phyloP scores from a whole-genome alignment of 2,888 invertebrate genomes.

The Cheilosia soror region DNA sequence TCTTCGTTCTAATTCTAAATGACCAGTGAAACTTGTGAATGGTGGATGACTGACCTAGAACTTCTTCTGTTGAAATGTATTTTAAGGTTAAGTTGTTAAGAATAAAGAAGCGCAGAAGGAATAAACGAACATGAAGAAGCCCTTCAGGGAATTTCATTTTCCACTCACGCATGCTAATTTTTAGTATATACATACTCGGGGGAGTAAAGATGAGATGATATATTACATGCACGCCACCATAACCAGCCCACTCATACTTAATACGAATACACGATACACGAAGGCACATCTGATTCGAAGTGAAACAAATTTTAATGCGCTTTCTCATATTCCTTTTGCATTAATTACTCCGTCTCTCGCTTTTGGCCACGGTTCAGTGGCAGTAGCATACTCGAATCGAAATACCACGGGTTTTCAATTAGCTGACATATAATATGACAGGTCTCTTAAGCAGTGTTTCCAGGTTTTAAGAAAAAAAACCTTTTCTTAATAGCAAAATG shows the following conservation, averaged over 20 bases:
- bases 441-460: slow-evolving; percentile 25
- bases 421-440: slow-evolving; percentile 58
- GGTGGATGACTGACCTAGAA: slow-evolving; percentile 19
- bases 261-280: too few relatives aligned
- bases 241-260: background rate
- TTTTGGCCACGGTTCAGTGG: slow-evolving; percentile 27
- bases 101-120: slow-evolving; percentile 31
- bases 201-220: slow-evolving; percentile 2
- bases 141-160: slow-evolving; percentile 22
- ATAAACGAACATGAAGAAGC: background rate
- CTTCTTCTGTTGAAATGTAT: slow-evolving; percentile 6
- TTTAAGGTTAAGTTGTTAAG: slow-evolving; percentile 42
- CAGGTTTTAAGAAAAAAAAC: too few relatives aligned
- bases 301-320: slow-evolving; percentile 36
- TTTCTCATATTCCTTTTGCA: slow-evolving; percentile 30
- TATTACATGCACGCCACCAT: slow-evolving; percentile 10
- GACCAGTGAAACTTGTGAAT: slow-evolving; percentile 11
- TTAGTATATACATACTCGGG: slow-evolving; percentile 1
- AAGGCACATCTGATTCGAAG: background rate
- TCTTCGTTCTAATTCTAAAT: too few relatives aligned
- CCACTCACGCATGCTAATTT: slow-evolving; percentile 15
- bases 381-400: too few relatives aligned
- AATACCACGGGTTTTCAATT: slow-evolving; percentile 44
- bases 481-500: too few relatives aligned
- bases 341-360: slow-evolving; percentile 30